phyloP scores from a whole-genome alignment of 92 coral and sea anemone species.

The Bergia sp. region DNA sequence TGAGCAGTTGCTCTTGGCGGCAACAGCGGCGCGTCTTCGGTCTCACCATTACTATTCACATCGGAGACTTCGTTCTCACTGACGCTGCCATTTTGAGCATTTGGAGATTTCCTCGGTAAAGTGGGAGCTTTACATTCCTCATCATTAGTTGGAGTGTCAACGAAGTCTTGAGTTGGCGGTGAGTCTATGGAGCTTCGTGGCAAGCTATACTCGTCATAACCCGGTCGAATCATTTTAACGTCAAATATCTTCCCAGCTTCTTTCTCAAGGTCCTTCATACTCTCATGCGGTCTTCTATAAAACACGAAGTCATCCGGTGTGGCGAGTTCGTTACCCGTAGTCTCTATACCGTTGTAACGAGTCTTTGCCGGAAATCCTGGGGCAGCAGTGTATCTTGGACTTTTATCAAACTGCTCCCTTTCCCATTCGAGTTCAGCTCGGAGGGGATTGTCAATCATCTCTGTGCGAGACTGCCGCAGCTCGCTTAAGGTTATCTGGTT shows the following conservation, averaged over 20 bases:
- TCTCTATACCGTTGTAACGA: conserved; percentile 26
- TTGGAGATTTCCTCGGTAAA: not conserved
- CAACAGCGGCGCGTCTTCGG: not conserved
- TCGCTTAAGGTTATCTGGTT: conserved; percentile 29
- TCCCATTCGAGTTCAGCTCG: conserved; percentile 47
- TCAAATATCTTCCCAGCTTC: conserved; percentile 42
- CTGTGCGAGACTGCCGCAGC: conserved; percentile 43
- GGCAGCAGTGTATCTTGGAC: conserved; percentile 29
- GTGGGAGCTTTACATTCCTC: not conserved
- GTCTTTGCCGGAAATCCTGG: not conserved
- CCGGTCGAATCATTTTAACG: conserved; percentile 38
- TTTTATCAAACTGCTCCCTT: conserved; percentile 14
- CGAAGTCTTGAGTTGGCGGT: not conserved
- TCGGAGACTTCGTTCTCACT: not conserved
- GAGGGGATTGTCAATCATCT: conserved; percentile 38
- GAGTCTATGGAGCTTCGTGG: conserved; percentile 6
- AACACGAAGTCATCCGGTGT: conserved; percentile 41
- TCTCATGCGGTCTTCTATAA: conserved; percentile 36
- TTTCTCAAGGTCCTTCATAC: conserved; percentile 34
- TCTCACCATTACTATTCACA: not conserved
- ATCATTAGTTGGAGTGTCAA: not conserved
- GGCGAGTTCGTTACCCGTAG: conserved; percentile 30
- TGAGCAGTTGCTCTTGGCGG: not conserved
- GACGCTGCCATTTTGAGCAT: not conserved
- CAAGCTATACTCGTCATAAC: conserved; percentile 26